phyloP scores from a whole-genome alignment of 1,140 invertebrate species.

The Tachypleus tridentatus region DNA sequence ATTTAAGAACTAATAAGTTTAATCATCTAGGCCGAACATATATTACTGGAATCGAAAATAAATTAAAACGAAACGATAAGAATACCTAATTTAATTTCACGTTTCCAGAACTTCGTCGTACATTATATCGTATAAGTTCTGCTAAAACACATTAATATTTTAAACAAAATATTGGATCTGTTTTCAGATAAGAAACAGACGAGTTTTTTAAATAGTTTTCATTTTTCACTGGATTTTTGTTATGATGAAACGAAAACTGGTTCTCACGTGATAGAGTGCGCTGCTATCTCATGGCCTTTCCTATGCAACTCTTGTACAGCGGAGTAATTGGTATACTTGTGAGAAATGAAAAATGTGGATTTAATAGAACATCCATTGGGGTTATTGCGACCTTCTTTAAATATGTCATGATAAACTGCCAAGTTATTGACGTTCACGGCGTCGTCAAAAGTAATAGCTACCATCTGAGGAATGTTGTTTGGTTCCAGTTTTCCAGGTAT shows the following conservation, averaged over 20 bases:
- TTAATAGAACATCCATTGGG: conserved; percentile 86
- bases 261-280: conserved; percentile 67
- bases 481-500: conserved; percentile 45
- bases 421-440: conserved; percentile 88
- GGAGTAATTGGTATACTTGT: conserved; percentile 91
- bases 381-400: conserved; percentile 17
- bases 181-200: no score
- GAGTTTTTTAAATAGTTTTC: no score
- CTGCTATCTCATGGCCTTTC: conserved; percentile 79
- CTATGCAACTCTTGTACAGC: conserved; percentile 76
- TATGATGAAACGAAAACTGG: neutral
- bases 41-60: neutral
- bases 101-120: no score
- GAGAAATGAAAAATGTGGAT: conserved; percentile 85
- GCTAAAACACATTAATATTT: no score
- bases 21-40: neutral
- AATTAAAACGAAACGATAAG: neutral
- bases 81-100: no score
- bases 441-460: conserved; percentile 85
- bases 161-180: no score
- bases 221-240: neutral
- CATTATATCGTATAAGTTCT: no score
- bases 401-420: conserved; percentile 59
- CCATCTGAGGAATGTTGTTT: conserved; percentile 76
- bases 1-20: neutral